A percentile compares a stretch with the other conserved stretches of the same genome.
These are phyloP conservation scores for Oligia strigilis DNA, from an alignment of 2,888 invertebrate species.

Conservation along the genomic window DNA sequence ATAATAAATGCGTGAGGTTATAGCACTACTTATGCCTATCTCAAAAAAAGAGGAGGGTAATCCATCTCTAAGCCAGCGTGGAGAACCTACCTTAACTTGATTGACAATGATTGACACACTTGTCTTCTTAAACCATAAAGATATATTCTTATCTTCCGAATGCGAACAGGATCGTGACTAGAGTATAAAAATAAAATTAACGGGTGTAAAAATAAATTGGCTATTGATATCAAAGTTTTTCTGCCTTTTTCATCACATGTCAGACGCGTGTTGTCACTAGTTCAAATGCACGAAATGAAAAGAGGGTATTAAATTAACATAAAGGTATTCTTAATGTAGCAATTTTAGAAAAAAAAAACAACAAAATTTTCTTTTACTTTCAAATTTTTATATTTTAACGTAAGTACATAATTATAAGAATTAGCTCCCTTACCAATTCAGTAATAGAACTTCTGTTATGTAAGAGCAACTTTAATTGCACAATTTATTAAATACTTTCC, in stretches of 20 bases:
- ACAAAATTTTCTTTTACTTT: background rate
- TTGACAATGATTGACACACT: background rate
- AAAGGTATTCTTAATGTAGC: slow-evolving; percentile 53
- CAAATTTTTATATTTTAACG: background rate
- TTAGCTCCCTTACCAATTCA: slow-evolving; percentile 10
- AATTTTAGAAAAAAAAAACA: slow-evolving; percentile 16
- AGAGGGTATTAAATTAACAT: slow-evolving; percentile 62
- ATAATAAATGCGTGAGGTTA: background rate
- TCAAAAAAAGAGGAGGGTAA: background rate
- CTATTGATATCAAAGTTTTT: slow-evolving; percentile 5
- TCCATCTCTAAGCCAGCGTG: background rate
- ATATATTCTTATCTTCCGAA: slow-evolving; percentile 19
- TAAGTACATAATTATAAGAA: slow-evolving; percentile 19
- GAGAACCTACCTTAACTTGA: background rate
- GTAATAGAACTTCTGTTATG: slow-evolving; percentile 25
- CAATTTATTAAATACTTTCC: slow-evolving; percentile 36
- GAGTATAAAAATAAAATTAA: slow-evolving; percentile 18
- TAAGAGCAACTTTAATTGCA: slow-evolving; percentile 42
- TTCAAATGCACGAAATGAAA: slow-evolving; percentile 77
- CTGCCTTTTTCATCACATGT: background rate
- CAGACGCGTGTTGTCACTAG: slow-evolving; percentile 68
- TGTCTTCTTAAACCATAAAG: slow-evolving; percentile 15
- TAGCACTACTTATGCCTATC: background rate
- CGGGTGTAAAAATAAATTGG: slow-evolving; percentile 20
- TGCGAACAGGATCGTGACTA: slow-evolving; percentile 30